Percentiles rank a stretch among this genome's conserved stretches.
Evolutionary conservation across 2,113 vertebrate species (phyloP).

Genomic region (Festucalex cinctus): DNA sequence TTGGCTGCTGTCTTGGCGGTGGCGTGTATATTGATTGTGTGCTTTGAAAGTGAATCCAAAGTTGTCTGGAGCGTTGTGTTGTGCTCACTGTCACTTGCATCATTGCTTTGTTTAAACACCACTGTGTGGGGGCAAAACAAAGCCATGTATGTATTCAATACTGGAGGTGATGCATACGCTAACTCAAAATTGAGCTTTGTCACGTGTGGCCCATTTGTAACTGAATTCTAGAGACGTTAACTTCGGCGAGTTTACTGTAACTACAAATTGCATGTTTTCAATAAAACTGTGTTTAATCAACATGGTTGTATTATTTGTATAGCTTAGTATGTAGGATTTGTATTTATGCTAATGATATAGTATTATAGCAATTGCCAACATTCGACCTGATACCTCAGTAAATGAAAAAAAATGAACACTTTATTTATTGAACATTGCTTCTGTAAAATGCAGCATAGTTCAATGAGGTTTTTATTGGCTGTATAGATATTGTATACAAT

Average conservation of each 20-base stretch:
- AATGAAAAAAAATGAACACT: not conserved
- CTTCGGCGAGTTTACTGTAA: slow-evolving; percentile 43
- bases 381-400: not conserved
- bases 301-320: not conserved
- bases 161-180: slow-evolving; percentile 32
- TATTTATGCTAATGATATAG: too few species aligned
- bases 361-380: too few species aligned
- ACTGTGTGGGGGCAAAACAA: slow-evolving; percentile 12
- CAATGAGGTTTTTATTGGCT: not conserved
- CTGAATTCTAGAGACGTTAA: slow-evolving; percentile 7
- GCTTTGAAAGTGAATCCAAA: slow-evolving; percentile 41
- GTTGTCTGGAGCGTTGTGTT: slow-evolving; percentile 22
- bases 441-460: not conserved
- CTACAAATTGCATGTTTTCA: slow-evolving; percentile 9
- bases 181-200: slow-evolving; percentile 27
- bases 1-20: slow-evolving; percentile 34
- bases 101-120: slow-evolving; percentile 40
- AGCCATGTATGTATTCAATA: slow-evolving; percentile 9
- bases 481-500: not conserved
- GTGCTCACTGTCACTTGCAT: slow-evolving; percentile 30
- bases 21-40: slow-evolving; percentile 19
- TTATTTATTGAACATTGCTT: not conserved
- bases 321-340: not conserved
- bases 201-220: slow-evolving; percentile 46
- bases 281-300: slow-evolving; percentile 9